Base-by-base conservation (phyloP, 2,888 invertebrate genomes). In the Fabriciana adippe region DNA sequence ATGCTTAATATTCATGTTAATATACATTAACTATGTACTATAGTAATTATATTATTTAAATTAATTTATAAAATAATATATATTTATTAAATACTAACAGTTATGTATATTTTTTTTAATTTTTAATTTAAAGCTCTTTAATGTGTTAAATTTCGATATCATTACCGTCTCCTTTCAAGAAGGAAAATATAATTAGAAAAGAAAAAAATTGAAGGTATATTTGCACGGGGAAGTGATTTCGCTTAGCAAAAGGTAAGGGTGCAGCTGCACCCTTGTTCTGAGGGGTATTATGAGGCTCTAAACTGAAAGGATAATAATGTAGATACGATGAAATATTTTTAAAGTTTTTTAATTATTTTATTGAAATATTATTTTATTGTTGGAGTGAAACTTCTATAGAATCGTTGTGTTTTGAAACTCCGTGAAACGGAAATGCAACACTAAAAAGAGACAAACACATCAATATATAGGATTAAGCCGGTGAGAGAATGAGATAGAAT, bases 221-320 rank as follows among this genome's bases (percentile, higher is more conserved):
- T 85, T 86, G 82, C 80, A 79, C 78, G 82, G 84, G 81, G 85
- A 89, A 89, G 88, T 88, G 91, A 88, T 90, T 91, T 87, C 80
- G 81, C 81, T 84, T 80, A 82, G 79, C 79, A 78, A 80, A 84
- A 82, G 81, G 83, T 82, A 80, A 79, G 79, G 79, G 81, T 81
- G 78, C 78, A 85, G 85, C 82, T 89, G 84, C 87, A 86, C 89
- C 89, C 85, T 82, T 79, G 79, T 81, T 80, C 82, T 80, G 85
- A 83, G 86, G 87, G 86, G 86, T 88, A 87, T 90, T 88, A 85
- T 84, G 82, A 83, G 84, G 83, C 80, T 82, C 80, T 59, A 57
- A 81, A 82, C 79, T 79, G 79, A 78, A 77, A 73, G 74, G 71
- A 66, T 70, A 55, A 68, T 77, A 70, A 47, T 54, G 53, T 74